Evolutionary conservation across 2,113 vertebrate species (phyloP), one percentile per base, ranked within the genome.

Genomic region (Syngnathus typhle): DNA sequence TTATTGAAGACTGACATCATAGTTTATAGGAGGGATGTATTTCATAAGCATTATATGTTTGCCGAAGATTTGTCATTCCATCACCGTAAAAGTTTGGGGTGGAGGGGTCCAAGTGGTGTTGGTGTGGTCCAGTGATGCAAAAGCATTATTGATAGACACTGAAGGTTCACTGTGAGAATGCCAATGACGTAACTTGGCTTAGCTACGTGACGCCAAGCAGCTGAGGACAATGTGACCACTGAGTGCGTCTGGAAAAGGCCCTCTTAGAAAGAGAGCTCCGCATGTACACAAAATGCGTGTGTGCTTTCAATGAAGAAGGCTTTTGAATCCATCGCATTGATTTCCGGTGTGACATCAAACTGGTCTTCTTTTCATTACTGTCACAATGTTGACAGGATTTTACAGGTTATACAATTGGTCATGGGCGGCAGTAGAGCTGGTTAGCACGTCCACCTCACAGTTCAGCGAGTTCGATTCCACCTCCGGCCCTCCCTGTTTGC

Each of bases 221-320:
- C 75, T 75, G 78, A 86, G 79, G 72, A 87, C 88, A 87, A 83
- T 85, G 80, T 85, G 82, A 84, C 80, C 74, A 86, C 74, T 80
- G 85, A 85, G 65, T 64, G 66, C 64, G 72, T 63, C 62, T 72
- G 71, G 55, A 78, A 60, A 79, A 65, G 73, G 67, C 66, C 78
- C 68, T 76, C 6, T 36, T 8, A 18, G 13, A 71, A 27, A 78
- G 68, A 77, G 54, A 60, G 63, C 74, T 27, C 5, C 2, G 36
- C 61, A 7, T 63, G 61, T 63, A 23, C 18, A 63, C 19, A 23
- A 27, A 51, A n/a, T 21, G 19, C 10, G 19, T 60, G 51, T 38
- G 49, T 63, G 65, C n/a, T 36, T 43, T 16, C n/a, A 44, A 7
- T 62, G 60, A 62, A 44, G 60, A 23, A 23, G 8, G 13, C 60